Evolutionary conservation across 2,113 vertebrate species (phyloP).

Genomic region (Daphoenositta chrysoptera): DNA sequence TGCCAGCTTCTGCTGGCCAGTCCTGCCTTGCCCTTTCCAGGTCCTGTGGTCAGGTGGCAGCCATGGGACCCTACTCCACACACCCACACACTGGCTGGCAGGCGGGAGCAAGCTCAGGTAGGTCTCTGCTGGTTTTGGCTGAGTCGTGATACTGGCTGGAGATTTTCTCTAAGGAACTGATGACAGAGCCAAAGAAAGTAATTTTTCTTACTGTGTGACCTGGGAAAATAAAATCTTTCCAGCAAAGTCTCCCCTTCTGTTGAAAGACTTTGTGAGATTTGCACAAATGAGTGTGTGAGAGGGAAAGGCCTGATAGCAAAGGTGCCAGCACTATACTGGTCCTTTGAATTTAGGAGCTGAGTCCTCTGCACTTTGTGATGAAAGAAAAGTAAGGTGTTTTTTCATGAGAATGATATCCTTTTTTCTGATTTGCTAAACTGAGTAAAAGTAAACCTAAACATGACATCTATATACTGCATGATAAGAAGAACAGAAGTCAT

Average conservation of each 20-base stretch:
- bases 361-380: neutral
- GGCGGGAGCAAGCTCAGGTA: neutral
- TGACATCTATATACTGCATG: fast-evolving
- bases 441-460: neutral
- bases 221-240: neutral
- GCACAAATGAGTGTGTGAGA: neutral
- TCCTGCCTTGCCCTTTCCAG: neutral
- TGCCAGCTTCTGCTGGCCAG: neutral
- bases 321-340: neutral
- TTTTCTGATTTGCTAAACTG: neutral
- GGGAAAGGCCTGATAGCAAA: neutral
- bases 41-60: neutral
- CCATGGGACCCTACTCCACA: neutral
- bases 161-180: neutral
- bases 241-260: fast-evolving
- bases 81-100: neutral
- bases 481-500: neutral
- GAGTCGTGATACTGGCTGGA: neutral
- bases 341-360: neutral
- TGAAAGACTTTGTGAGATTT: neutral
- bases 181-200: neutral
- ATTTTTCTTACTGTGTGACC: neutral
- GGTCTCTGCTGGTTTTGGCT: neutral
- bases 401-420: neutral
- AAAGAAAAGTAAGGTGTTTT: neutral